These are phyloP conservation scores for Dendropsophus ebraccatus DNA, from an alignment of 2,113 vertebrate species.

Conservation along the genomic window DNA sequence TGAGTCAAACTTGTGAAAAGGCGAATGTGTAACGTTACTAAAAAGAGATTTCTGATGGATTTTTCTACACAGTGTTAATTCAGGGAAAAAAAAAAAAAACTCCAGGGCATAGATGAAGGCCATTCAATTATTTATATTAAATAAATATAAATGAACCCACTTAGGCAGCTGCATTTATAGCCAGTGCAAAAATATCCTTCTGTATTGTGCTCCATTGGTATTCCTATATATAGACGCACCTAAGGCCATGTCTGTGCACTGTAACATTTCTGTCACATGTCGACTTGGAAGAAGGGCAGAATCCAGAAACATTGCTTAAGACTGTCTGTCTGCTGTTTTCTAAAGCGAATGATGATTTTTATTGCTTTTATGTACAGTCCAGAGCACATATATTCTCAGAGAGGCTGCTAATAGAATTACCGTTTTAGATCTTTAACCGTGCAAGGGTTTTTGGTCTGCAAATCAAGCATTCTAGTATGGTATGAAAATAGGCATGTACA, in stretches of 20 bases:
- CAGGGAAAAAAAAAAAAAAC: background rate
- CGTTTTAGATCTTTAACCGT: background rate
- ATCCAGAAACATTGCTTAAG: slow-evolving; percentile 32
- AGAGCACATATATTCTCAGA: slow-evolving; percentile 23
- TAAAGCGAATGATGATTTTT: slow-evolving; percentile 18
- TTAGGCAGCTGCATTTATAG: background rate
- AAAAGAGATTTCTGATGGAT: background rate
- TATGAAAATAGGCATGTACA: too few relatives aligned
- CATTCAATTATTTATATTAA: slow-evolving; percentile 7
- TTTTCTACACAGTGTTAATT: background rate
- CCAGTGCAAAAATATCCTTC: slow-evolving; percentile 22
- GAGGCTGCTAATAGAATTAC: background rate
- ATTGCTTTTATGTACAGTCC: slow-evolving; percentile 28
- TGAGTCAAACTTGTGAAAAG: background rate
- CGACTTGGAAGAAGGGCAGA: slow-evolving; percentile 17
- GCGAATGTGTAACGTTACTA: background rate
- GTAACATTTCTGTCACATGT: slow-evolving; percentile 36
- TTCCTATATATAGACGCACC: slow-evolving; percentile 38
- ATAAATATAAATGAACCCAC: background rate
- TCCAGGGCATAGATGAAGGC: background rate
- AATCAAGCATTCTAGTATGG: background rate
- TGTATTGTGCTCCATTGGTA: background rate
- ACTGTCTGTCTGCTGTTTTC: slow-evolving; percentile 48
- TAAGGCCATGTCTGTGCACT: slow-evolving; percentile 48
- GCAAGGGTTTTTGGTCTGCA: background rate